Base-by-base conservation (phyloP, 1,140 invertebrate genomes). In the Euschistus heros region DNA sequence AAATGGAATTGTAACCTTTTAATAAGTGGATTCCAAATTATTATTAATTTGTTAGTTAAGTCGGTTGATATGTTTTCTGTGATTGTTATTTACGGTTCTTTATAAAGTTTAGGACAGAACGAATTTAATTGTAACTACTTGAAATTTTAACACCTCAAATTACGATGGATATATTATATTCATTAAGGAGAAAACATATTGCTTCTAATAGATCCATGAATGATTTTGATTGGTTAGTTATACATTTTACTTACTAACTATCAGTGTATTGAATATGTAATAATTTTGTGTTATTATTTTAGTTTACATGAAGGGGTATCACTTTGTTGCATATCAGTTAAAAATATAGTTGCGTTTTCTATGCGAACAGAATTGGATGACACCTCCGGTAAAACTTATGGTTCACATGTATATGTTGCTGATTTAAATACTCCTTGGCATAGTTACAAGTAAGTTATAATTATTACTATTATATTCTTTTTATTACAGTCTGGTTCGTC, bases 401-500 rank as follows among this genome's bases (percentile, higher is more conserved):
- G 84, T 33, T 86, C 84, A 24, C 84, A 91, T 75, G 88, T 93
- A 54, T 94, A 92, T 75, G 86, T 93, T 6, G 86, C 87, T 69
- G 91, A 94, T 75, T 76, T 93, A 33, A 91, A 92, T 74, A 86
- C 87, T 68, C 89, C 90, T 1, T 92, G 89, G 89, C 81, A 88
- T 71, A 79, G 82, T 65, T 83, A 89, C 70, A 85, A 84, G 84
- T 88, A 84, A 73, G 76, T 75, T 20, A 74, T 74, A 62, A 76
- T 75, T 46, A 72, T 24, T n/a, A 46, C 13, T 44, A 17, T 62
- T 62, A n/a, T n/a, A n/a, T n/a, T n/a, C n/a, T n/a, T n/a, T n/a
- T n/a, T n/a, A n/a, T n/a, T n/a, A n/a, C n/a, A n/a, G n/a, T n/a
- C n/a, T n/a, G n/a, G n/a, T n/a, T n/a, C 33, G 5, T 13, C 7